Conservation (phyloP, 2,797 vertebrate genomes). For the Gorsachius magnificus region DNA sequence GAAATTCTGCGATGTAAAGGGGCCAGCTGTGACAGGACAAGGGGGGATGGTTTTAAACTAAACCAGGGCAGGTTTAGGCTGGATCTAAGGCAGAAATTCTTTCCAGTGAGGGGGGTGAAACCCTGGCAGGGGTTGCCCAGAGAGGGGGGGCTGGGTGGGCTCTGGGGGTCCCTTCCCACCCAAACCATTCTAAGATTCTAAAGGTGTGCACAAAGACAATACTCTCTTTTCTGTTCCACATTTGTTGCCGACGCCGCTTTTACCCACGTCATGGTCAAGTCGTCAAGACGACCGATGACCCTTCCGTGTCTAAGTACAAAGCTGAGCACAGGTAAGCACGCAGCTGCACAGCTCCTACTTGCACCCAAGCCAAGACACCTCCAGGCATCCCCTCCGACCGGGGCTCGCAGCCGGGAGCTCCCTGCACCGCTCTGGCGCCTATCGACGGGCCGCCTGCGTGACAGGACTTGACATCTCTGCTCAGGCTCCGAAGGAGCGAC, state of each 20-base stretch:
- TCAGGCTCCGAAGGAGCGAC: background rate
- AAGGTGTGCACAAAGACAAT: background rate
- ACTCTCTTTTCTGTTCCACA: background rate
- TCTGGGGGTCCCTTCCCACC: too few species aligned
- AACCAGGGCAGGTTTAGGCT: too few species aligned
- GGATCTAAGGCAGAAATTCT: too few species aligned
- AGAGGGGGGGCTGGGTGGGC: too few species aligned
- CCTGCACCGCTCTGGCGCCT: background rate
- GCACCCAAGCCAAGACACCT: background rate
- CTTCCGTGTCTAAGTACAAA: fast-evolving
- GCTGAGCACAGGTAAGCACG: fast-evolving
- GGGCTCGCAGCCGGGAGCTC: background rate
- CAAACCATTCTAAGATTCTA: too few species aligned
- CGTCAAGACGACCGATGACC: fast-evolving
- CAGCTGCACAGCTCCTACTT: too few species aligned
- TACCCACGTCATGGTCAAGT: fast-evolving
- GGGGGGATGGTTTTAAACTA: too few species aligned
- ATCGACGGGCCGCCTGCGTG: background rate
- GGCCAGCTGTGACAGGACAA: too few species aligned
- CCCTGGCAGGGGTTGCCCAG: too few species aligned
- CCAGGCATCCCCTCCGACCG: background rate
- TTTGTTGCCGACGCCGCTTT: background rate
- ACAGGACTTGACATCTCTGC: background rate
- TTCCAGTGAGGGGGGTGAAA: too few species aligned
- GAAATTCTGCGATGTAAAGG: background rate